Percentiles rank a stretch among this genome's conserved stretches.
Evolutionary conservation across 2,113 vertebrate genomes (phyloP).

Genomic region (Nesospiza acunhae): DNA sequence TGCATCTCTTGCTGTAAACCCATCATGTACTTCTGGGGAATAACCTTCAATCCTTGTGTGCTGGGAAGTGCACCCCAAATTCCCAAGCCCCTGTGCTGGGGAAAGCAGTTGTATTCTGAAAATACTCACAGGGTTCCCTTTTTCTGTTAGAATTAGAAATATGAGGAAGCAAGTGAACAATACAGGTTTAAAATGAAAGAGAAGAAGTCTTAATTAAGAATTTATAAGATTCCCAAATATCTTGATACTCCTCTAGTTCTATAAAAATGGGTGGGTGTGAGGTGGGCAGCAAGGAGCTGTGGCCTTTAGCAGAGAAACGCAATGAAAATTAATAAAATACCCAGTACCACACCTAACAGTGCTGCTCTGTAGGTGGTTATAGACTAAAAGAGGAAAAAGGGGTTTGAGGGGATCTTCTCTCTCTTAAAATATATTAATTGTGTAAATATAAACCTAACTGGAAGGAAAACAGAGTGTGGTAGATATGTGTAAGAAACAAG

Average conservation of each 20-base stretch:
- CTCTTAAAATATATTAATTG: neutral
- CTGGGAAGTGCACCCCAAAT: neutral
- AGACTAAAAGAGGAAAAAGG: neutral
- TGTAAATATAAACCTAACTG: neutral
- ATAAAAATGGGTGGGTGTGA: neutral
- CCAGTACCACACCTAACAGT: too few relatives aligned
- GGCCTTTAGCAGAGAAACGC: neutral
- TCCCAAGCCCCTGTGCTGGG: neutral
- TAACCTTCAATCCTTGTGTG: neutral
- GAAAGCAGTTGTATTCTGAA: neutral
- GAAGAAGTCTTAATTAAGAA: neutral
- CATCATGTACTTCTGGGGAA: fast-evolving
- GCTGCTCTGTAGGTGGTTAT: neutral
- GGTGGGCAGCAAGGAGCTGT: neutral
- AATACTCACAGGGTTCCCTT: neutral
- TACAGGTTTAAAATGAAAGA: neutral
- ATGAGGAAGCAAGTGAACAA: neutral
- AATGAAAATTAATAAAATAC: neutral
- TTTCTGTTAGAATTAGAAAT: neutral
- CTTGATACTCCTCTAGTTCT: neutral
- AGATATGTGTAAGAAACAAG: neutral
- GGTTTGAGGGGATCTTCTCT: neutral
- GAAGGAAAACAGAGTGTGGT: neutral
- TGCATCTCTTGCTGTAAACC: neutral
- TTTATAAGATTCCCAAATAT: neutral